Base-by-base conservation (phyloP, 2,797 vertebrate species). In the Amblyopsis hoosieri region DNA sequence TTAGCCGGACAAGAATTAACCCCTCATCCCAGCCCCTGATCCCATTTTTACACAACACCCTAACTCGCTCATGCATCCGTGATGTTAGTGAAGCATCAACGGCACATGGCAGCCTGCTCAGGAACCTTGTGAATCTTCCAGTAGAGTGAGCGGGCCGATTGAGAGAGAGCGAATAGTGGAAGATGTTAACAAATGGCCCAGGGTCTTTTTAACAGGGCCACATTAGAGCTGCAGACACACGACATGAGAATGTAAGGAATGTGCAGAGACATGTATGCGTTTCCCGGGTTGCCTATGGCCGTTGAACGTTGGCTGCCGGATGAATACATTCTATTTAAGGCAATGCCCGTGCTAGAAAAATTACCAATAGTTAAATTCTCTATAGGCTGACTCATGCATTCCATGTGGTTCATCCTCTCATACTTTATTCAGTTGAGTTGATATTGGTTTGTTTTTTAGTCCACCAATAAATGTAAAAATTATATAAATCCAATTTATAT, bases 141-240 rank as follows among this genome's bases (percentile, higher is more conserved):
- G 29, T 23, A 53, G 17, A 60, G 56, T 52, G 57, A 70, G 76
- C 64, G 60, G 69, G 64, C 65, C 14, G 71, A 60, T 23, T 61
- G 55, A 63, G 3, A 29, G 23, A 2, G 23, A 62, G 60, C 0
- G 14, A 29, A 29, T 11, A 11, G 48, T 10, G 8, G 17, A 78
- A 52, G 62, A 62, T 62, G 70, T 78, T 79, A 70, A 73, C 77
- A 76, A 82, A 76, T 71, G 67, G 70, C 72, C 37, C 3, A 78
- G 78, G 84, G 87, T 85, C 23, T 90, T 78, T 76, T 69, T 57
- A 73, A 69, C 46, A 33, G 46, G 29, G 74, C 48, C 72, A 71
- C 64, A 85, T 89, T 73, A 75, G 51, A 57, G 49, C 55, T 60
- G 31, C 42, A 11, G 64, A 47, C 51, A 54, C 55, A 60, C 68